These are phyloP conservation scores for Luperina testacea DNA, from an alignment of 2,888 invertebrate genomes.

Conservation along the genomic window DNA sequence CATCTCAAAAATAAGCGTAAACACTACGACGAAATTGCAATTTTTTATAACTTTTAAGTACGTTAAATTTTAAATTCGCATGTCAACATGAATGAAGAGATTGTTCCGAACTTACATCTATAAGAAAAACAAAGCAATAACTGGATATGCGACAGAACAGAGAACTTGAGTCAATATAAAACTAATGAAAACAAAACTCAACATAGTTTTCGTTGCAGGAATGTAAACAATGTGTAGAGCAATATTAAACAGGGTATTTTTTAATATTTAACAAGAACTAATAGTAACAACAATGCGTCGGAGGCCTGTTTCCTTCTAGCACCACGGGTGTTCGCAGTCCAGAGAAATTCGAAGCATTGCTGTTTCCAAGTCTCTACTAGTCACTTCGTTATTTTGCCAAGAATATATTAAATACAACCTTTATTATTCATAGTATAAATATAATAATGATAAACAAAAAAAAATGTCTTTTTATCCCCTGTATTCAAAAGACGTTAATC, in stretches of 20 bases:
- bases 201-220: slow-evolving; percentile 88
- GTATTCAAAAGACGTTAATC: slow-evolving; percentile 50
- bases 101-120: slow-evolving; percentile 83
- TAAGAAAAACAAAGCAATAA: slow-evolving; percentile 82
- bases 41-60: slow-evolving; percentile 83
- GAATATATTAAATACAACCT: slow-evolving; percentile 62
- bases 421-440: slow-evolving; percentile 59
- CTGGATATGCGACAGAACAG: slow-evolving; percentile 82
- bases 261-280: slow-evolving; percentile 84
- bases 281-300: slow-evolving; percentile 84
- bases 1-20: slow-evolving; percentile 87
- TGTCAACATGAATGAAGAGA: slow-evolving; percentile 81
- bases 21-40: slow-evolving; percentile 79
- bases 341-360: slow-evolving; percentile 36
- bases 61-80: slow-evolving; percentile 84
- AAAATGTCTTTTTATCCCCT: slow-evolving; percentile 65
- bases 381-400: slow-evolving; percentile 46
- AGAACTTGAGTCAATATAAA: slow-evolving; percentile 80
- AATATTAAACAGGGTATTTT: slow-evolving; percentile 85
- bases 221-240: slow-evolving; percentile 88
- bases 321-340: slow-evolving; percentile 78
- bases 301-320: slow-evolving; percentile 86
- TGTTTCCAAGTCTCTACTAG: slow-evolving; percentile 18
- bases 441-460: slow-evolving; percentile 53
- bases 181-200: slow-evolving; percentile 88